A percentile compares a stretch with the other conserved stretches of the same genome.
phyloP scores from a whole-genome alignment of 2,113 vertebrate species.

The Thomomys bottae region DNA sequence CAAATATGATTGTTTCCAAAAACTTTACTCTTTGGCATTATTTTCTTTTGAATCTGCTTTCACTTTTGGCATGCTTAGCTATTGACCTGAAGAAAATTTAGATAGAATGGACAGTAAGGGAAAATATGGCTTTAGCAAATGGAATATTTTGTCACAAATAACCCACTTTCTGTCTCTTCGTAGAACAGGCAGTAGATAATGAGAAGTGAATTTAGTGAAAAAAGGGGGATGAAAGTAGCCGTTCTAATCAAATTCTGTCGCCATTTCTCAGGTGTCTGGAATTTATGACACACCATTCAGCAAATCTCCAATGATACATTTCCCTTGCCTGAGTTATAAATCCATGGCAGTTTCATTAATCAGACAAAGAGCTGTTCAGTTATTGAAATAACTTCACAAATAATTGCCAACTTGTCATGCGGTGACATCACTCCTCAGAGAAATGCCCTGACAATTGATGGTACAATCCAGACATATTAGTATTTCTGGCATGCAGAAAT shows the following conservation, averaged over 20 bases:
- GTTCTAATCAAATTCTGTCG: conserved; percentile 70
- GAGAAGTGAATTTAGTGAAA: conserved; percentile 68
- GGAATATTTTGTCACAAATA: conserved; percentile 37
- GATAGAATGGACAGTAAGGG: neutral
- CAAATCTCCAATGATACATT: conserved; percentile 75
- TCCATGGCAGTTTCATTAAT: conserved; percentile 79
- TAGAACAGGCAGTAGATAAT: conserved; percentile 53
- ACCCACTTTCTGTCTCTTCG: neutral
- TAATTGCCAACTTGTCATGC: conserved; percentile 63
- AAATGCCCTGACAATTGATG: conserved; percentile 19
- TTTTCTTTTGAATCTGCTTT: conserved; percentile 15
- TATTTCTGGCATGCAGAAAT: conserved; percentile 65
- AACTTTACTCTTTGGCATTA: neutral
- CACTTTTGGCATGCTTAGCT: conserved; percentile 49
- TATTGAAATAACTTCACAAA: conserved; percentile 77
- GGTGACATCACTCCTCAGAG: conserved; percentile 49
- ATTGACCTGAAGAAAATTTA: conserved; percentile 48
- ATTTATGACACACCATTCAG: conserved; percentile 76
- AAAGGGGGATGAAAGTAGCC: neutral
- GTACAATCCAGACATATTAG: conserved; percentile 58
- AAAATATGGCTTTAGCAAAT: conserved; percentile 26
- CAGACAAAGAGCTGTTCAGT: conserved; percentile 69
- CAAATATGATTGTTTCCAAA: conserved; percentile 10
- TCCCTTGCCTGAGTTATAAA: conserved; percentile 70
- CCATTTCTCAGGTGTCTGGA: conserved; percentile 67